Evolutionary conservation across 2,797 vertebrate genomes (phyloP).

Genomic region (Sparus aurata): DNA sequence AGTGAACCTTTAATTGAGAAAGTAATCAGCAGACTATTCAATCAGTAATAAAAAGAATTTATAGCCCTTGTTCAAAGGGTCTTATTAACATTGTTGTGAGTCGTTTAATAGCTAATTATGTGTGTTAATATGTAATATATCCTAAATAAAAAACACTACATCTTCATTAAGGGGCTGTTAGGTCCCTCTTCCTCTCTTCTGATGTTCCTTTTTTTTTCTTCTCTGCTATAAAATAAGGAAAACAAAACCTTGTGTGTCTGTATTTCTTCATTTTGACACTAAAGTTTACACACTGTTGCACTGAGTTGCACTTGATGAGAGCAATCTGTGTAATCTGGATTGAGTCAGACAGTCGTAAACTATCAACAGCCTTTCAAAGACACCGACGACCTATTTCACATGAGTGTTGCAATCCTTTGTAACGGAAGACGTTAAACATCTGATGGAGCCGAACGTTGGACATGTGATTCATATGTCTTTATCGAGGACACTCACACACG

Average conservation of each 20-base stretch:
- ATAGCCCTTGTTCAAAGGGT: no score
- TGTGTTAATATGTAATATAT: no score
- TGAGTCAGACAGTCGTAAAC: background rate
- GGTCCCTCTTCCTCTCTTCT: background rate
- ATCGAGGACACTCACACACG: conserved; percentile 87
- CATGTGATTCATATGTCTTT: no score
- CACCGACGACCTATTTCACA: background rate
- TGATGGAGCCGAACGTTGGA: no score
- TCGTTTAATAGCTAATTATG: no score
- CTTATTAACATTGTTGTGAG: no score
- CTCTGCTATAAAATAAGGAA: background rate
- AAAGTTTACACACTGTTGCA: background rate
- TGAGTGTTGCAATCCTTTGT: background rate
- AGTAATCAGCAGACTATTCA: no score
- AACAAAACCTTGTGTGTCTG: background rate
- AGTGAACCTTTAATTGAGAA: no score
- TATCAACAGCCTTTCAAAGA: background rate
- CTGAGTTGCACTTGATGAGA: background rate
- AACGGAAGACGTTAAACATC: background rate
- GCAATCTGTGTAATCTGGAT: background rate
- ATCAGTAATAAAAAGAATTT: no score
- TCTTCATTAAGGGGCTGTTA: background rate
- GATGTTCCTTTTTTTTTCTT: background rate
- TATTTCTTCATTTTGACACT: background rate
- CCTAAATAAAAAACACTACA: no score